A percentile compares a stretch with the other conserved stretches of the same genome.
These are phyloP conservation scores for Spheniscus humboldti DNA, from an alignment of 2,797 vertebrate genomes.

Conservation along the genomic window DNA sequence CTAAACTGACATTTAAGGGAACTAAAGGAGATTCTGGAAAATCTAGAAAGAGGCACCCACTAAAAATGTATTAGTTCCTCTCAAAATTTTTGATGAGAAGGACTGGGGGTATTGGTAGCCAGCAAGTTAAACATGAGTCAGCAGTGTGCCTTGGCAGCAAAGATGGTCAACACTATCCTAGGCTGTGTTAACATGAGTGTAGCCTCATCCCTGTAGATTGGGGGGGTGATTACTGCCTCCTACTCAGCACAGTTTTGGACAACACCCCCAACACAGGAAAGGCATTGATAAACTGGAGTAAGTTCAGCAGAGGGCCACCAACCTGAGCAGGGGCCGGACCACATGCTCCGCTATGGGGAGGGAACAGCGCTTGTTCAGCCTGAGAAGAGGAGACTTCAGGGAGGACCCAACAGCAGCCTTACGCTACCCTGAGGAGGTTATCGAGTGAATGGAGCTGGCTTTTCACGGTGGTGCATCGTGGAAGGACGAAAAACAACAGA, in stretches of 20 bases:
- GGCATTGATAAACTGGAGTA: background rate
- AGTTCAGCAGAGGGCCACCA: background rate
- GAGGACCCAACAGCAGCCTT: background rate
- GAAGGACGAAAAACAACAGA: background rate
- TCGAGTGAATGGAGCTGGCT: background rate
- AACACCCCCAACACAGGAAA: background rate
- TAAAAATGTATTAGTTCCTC: background rate
- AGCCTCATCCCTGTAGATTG: background rate
- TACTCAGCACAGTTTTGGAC: background rate
- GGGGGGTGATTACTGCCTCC: background rate
- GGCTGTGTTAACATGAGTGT: background rate
- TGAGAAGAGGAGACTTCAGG: background rate
- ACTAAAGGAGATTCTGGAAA: background rate
- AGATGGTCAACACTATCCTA: rapidly evolving
- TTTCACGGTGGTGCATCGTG: background rate
- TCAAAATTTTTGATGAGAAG: background rate
- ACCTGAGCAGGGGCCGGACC: background rate
- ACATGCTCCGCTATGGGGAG: background rate
- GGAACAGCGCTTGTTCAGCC: background rate
- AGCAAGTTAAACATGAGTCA: background rate
- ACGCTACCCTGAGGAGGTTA: background rate
- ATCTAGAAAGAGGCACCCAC: background rate
- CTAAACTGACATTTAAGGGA: background rate
- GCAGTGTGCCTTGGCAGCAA: background rate
- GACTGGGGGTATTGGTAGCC: background rate